Evolutionary conservation across 2,888 invertebrate species (phyloP), one percentile per base, ranked within the genome.

Genomic region (Epinotia demarniana): DNA sequence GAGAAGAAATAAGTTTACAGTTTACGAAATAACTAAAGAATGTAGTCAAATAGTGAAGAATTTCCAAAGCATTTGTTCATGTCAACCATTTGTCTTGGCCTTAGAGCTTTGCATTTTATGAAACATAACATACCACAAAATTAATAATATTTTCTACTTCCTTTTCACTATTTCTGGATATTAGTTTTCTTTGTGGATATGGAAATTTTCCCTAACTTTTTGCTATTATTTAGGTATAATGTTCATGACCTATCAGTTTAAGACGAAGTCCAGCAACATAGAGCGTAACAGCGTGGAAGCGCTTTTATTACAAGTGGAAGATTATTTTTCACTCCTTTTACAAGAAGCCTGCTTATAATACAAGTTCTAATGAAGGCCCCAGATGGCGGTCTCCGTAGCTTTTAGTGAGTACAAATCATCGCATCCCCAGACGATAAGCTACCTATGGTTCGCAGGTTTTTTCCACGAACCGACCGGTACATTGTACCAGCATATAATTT

Each of bases 401-500:
- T 53, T 53, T n/a, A 5, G 53, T n/a, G 2, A 1, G 53, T 53
- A 53, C 5, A 49, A 16, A 49, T 13, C 13, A 6, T 16, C 6
- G 3, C 13, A 6, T 16, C 6, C n/a, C 6, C 53, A 53, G n/a
- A 9, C 9, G 39, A 39, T 39, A 39, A 39, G 9, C 9, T 33
- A 33, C 33, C 33, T 33, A 8, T 49, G 49, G 49, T 16, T 49
- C 16, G 1, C 49, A 16, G 49, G 49, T 16, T 49, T 49, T 16
- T 6, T 49, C 49, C 49, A 46, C 46, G 46, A 46, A 39, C 39
- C 46, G 13, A 46, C 46, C 53, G n/a, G 16, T n/a, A 53, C 13
- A 53, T 53, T 53, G n/a, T 13, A 53, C 53, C 53, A n/a, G 53
- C 53, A 53, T 39, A 64, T 66, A 70, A 75, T 71, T 18, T 60